Conservation (phyloP, 2,797 vertebrate species). For the Malacoctenus gilli region DNA sequence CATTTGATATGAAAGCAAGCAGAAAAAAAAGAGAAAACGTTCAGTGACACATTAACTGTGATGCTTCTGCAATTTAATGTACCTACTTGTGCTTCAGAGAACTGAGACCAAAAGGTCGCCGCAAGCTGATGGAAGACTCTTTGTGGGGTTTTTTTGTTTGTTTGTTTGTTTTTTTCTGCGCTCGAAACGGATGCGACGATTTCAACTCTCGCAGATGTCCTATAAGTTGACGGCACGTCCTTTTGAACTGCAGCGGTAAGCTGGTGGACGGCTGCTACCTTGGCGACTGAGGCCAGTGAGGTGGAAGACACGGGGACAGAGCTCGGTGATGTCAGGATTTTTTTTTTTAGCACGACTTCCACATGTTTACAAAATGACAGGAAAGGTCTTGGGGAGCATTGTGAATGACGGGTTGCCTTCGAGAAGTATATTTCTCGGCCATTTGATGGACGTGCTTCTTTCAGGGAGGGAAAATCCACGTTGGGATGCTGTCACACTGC, state of each 20-base stretch:
- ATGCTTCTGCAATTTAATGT: constrained; percentile 45
- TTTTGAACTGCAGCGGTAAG: constrained; percentile 24
- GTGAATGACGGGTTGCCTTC: constrained; percentile 65
- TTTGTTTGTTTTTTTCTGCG: no score
- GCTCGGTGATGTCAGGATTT: no score
- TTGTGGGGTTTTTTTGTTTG: no score
- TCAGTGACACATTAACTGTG: constrained; percentile 35
- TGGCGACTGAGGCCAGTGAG: no score
- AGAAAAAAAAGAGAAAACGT: no score
- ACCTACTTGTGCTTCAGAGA: constrained; percentile 44
- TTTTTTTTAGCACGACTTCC: constrained; percentile 41
- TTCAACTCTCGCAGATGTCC: neutral
- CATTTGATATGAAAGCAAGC: no score
- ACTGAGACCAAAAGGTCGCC: constrained; percentile 22
- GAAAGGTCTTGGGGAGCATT: constrained; percentile 31
- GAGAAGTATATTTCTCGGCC: constrained; percentile 31
- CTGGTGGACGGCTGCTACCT: no score
- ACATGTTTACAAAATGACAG: constrained; percentile 68
- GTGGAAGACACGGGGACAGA: no score
- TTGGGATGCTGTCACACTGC: neutral
- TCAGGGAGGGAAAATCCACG: no score
- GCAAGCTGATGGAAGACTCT: no score
- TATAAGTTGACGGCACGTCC: neutral
- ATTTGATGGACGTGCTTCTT: no score
- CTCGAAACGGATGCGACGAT: no score